Evolutionary conservation across 2,888 invertebrate species (phyloP), one percentile per base, ranked within the genome.

Genomic region (Amphiduros pacificus): DNA sequence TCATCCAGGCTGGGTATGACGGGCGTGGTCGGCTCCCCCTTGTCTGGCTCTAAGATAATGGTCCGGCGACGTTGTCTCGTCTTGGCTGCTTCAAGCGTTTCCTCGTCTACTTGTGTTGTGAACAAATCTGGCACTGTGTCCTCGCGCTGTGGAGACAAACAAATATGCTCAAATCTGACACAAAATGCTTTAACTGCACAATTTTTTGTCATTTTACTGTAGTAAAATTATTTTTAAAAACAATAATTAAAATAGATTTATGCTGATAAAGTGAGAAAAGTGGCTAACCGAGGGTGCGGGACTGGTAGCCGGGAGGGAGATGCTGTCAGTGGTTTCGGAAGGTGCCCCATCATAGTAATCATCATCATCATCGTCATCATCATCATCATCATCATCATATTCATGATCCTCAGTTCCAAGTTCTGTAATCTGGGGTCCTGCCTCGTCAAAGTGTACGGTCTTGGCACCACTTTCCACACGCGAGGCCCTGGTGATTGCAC

Each of bases 31-130:
- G 65, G 70, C 57, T 40, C 55, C 62, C 52, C 48, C 40, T 51
- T 14, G 55, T 61, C 56, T 52, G 71, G 75, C 40, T 71, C 69
- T 65, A 75, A 76, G 55, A 74, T 64, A 44, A 62, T 65, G 14
- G 64, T 60, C 51, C 66, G 62, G 26, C 66, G 66, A n/a, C 51
- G 48, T 28, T 61, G 57, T n/a, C 75, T 62, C 9, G 61, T 59
- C 36, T 70, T 73, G 2, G 77, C 77, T 40, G 74, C 74, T 24
- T 74, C 67, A 17, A 77, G 61, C 0, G 72, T 71, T 22, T 75
- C 72, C 61, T 78, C 77, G 65, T 73, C 74, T 6, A 78, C 77
- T 1, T 73, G 73, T 2, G 78, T 78, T n/a, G 71, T 63, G 53
- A 78, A 78, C 44, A 76, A 27, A 28, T 48, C 54, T 1, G 49